phyloP scores from a whole-genome alignment of 1,140 invertebrate genomes.

The Calosoma granatense region DNA sequence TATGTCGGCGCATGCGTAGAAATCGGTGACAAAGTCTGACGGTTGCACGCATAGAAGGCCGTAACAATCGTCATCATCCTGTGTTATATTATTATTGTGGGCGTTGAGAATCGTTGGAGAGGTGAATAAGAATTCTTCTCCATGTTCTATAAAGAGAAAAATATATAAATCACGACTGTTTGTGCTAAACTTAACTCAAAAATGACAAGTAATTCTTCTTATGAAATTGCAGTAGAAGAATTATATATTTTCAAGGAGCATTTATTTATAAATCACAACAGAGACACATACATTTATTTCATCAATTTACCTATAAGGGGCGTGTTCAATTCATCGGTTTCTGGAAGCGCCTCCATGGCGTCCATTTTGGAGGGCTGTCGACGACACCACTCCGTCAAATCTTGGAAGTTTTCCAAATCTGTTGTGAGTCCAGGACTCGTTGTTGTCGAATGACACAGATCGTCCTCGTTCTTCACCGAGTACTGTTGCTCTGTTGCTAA shows the following conservation, averaged over 20 bases:
- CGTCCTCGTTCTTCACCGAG: not conserved
- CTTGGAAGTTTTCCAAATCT: conserved; percentile 2
- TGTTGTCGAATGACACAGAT: not conserved
- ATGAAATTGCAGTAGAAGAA: no score
- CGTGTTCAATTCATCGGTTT: conserved; percentile 24
- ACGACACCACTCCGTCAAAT: conserved; percentile 1
- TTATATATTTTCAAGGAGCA: no score
- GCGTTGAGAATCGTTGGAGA: not conserved
- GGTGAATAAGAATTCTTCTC: not conserved
- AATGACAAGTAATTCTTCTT: no score
- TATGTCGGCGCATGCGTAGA: not conserved
- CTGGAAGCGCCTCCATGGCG: not conserved
- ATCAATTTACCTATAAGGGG: conserved; percentile 22
- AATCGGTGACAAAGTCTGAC: no score
- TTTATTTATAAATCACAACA: no score
- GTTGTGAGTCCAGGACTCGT: not conserved
- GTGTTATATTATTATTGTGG: no score
- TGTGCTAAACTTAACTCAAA: no score
- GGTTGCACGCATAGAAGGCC: not conserved
- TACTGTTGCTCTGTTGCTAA: not conserved
- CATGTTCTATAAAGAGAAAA: no score
- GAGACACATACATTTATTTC: no score
- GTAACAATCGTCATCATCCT: conserved; percentile 1
- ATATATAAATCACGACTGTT: no score
- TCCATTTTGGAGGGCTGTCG: not conserved